These are phyloP conservation scores for Junonia oenone DNA, from an alignment of 2,888 invertebrate genomes.

Conservation along the genomic window DNA sequence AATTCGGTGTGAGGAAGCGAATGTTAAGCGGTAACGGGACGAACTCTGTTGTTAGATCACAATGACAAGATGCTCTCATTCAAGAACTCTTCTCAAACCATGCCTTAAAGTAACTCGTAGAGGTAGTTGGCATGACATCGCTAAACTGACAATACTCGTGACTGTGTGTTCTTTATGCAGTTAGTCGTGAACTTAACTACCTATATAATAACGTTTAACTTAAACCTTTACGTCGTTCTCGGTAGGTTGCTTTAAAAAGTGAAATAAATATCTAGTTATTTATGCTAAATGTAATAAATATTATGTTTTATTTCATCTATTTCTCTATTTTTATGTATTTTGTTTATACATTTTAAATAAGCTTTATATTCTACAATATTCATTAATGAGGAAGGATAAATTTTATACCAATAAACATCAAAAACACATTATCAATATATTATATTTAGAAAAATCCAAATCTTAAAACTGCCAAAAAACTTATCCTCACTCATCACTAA, in stretches of 20 bases:
- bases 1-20: slow-evolving; percentile 47
- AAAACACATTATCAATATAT: not conserved
- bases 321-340: no score
- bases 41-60: slow-evolving; percentile 55
- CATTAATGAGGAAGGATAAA: not conserved
- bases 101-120: slow-evolving; percentile 51
- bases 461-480: not conserved
- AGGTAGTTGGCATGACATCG: slow-evolving; percentile 72
- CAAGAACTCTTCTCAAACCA: slow-evolving; percentile 50
- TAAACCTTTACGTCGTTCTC: slow-evolving; percentile 61
- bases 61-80: slow-evolving; percentile 46
- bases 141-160: slow-evolving; percentile 28
- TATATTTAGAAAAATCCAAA: no score
- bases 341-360: not conserved
- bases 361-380: not conserved
- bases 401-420: not conserved
- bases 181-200: slow-evolving; percentile 41
- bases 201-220: slow-evolving; percentile 38
- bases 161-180: slow-evolving; percentile 23
- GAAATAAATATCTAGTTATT: slow-evolving; percentile 5
- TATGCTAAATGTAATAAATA: not conserved
- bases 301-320: not conserved
- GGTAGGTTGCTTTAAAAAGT: slow-evolving; percentile 44
- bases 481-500: not conserved
- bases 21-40: slow-evolving; percentile 41